phyloP scores from a whole-genome alignment of 2,888 invertebrate species.

The Coleophora flavipennella region DNA sequence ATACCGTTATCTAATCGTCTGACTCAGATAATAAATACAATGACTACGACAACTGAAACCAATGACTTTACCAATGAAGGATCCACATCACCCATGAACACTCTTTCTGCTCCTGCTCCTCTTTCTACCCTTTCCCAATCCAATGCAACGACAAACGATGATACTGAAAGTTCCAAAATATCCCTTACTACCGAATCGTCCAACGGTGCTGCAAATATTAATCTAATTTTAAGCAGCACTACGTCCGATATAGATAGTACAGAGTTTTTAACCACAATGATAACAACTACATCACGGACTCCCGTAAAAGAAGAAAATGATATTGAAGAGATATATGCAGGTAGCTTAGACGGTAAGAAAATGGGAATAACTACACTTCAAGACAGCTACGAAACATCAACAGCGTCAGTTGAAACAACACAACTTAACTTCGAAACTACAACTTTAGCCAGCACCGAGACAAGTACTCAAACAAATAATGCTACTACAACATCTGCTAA shows the following conservation, averaged over 20 bases:
- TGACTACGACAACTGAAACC: constrained; percentile 40
- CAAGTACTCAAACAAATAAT: constrained; percentile 23
- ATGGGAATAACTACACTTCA: no score
- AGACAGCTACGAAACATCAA: constrained; percentile 23
- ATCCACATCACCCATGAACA: constrained; percentile 15
- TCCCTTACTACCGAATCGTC: constrained; percentile 14
- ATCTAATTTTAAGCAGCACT: background rate
- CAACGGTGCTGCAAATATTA: constrained; percentile 7
- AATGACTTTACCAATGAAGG: constrained; percentile 23
- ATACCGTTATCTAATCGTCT: constrained; percentile 46
- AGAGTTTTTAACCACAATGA: background rate
- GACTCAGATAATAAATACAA: constrained; percentile 51
- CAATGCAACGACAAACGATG: constrained; percentile 21
- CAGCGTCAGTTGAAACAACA: constrained; percentile 22
- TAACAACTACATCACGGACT: background rate
- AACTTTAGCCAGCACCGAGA: constrained; percentile 22
- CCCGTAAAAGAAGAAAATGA: constrained; percentile 15
- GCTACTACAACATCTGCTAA: constrained; percentile 22
- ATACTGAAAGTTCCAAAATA: constrained; percentile 18
- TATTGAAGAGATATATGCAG: constrained; percentile 5
- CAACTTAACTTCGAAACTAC: constrained; percentile 24
- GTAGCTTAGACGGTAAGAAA: no score
- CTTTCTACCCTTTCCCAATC: constrained; percentile 18
- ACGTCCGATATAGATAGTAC: background rate
- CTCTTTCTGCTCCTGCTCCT: constrained; percentile 25